phyloP scores from a whole-genome alignment of 2,113 vertebrate genomes.

The Lampris megalopsis region DNA sequence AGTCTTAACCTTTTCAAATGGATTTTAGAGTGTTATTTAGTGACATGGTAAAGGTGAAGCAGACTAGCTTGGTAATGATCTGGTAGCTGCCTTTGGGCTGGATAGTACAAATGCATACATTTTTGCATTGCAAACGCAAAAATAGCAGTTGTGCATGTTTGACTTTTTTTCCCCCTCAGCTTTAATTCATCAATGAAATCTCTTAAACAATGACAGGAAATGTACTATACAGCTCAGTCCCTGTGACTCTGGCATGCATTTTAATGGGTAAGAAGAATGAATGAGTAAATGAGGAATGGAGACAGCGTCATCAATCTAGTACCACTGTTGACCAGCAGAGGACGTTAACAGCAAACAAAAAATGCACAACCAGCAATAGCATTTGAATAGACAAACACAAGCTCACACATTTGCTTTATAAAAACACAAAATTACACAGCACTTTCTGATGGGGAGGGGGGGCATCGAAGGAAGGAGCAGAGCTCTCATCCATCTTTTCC shows the following conservation, averaged over 20 bases:
- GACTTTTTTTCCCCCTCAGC: not conserved
- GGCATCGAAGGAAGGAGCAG: too few species aligned
- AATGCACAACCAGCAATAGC: not conserved
- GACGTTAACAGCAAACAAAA: constrained; percentile 47
- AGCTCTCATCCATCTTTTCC: not conserved
- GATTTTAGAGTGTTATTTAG: too few species aligned
- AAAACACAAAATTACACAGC: too few species aligned
- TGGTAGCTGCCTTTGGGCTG: not conserved
- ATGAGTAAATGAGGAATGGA: not conserved
- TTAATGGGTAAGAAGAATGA: too few species aligned
- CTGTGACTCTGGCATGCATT: too few species aligned
- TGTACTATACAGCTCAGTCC: too few species aligned
- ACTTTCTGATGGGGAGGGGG: too few species aligned
- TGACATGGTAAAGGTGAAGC: not conserved
- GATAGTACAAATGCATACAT: not conserved
- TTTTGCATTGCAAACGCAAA: not conserved
- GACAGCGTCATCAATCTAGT: not conserved
- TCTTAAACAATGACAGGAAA: too few species aligned
- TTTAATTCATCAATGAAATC: too few species aligned
- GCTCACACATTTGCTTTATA: too few species aligned
- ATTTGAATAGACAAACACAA: too few species aligned
- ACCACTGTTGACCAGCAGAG: constrained; percentile 55
- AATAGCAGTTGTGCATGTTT: not conserved
- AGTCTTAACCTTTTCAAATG: too few species aligned
- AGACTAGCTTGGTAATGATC: not conserved